These are phyloP conservation scores for Anthonomus grandis DNA, from an alignment of 1,140 invertebrate genomes.

Conservation along the genomic window DNA sequence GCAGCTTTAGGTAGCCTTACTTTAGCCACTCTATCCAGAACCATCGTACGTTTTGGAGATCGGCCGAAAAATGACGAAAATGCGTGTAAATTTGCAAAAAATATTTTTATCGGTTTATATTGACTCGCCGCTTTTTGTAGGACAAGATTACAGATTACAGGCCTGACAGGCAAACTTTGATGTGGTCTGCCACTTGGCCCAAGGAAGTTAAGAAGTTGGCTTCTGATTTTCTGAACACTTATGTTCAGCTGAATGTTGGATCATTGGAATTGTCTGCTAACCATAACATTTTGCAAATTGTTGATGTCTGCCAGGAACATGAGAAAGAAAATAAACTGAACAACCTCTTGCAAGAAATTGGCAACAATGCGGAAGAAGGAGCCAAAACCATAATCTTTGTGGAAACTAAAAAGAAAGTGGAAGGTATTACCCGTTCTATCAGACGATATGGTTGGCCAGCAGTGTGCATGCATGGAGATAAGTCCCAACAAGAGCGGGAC, in stretches of 20 bases:
- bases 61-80: too few relatives aligned
- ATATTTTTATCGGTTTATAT: too few relatives aligned
- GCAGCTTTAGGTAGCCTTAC: too few relatives aligned
- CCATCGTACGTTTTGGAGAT: too few relatives aligned
- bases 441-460: slow-evolving; percentile 87
- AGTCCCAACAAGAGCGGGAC: slow-evolving; percentile 94
- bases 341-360: slow-evolving; percentile 84
- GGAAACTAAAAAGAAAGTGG: slow-evolving; percentile 96
- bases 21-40: too few relatives aligned
- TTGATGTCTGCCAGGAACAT: slow-evolving; percentile 88
- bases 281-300: slow-evolving; percentile 94
- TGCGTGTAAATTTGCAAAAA: too few relatives aligned
- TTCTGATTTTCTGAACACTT: slow-evolving; percentile 87
- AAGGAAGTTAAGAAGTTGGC: slow-evolving; percentile 92
- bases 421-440: slow-evolving; percentile 87
- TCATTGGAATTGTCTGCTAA: slow-evolving; percentile 90
- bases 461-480: slow-evolving; percentile 95
- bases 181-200: slow-evolving; percentile 99
- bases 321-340: slow-evolving; percentile 84
- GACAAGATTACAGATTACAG: too few relatives aligned
- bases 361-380: slow-evolving; percentile 76
- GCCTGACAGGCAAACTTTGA: slow-evolving; percentile 91
- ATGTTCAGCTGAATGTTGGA: slow-evolving; percentile 90
- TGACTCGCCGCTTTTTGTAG: too few relatives aligned
- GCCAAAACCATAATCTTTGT: slow-evolving; percentile 96